These are phyloP conservation scores for Oreocharis arfaki DNA, from an alignment of 2,113 vertebrate species.

Conservation along the genomic window DNA sequence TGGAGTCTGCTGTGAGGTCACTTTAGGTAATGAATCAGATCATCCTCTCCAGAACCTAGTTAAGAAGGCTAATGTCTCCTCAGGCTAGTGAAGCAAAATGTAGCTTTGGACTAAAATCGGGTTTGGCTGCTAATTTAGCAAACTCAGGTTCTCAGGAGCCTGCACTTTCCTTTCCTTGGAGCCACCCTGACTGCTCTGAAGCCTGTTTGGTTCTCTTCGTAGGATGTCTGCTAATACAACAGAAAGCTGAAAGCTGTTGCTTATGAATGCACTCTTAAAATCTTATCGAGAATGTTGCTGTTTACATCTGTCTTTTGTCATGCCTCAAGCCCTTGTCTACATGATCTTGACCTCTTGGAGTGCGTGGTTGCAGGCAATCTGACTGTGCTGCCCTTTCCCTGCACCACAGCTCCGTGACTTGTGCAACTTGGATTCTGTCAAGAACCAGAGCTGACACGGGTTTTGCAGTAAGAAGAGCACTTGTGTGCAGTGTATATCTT, in stretches of 20 bases:
- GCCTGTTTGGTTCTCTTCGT: neutral
- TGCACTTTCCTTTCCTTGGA: neutral
- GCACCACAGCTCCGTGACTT: neutral
- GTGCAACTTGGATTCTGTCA: neutral
- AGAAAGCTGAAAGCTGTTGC: neutral
- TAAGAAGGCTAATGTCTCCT: neutral
- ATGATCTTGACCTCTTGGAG: neutral
- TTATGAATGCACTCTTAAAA: neutral
- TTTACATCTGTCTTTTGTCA: neutral
- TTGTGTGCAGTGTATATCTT: neutral
- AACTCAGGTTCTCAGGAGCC: neutral
- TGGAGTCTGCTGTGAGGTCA: neutral
- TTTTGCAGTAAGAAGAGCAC: neutral
- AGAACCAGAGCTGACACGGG: neutral
- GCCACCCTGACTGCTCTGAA: neutral
- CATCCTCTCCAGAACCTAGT: neutral
- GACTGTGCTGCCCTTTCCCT: neutral
- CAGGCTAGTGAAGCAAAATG: neutral
- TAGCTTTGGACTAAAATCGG: neutral
- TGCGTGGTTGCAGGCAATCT: neutral
- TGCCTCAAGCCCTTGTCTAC: neutral
- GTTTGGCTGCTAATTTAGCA: neutral
- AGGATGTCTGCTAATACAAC: neutral
- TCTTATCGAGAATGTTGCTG: neutral
- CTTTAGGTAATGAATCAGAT: neutral